Base-by-base conservation (phyloP, 2,797 vertebrate species). In the Heteromormyrus szaboi region DNA sequence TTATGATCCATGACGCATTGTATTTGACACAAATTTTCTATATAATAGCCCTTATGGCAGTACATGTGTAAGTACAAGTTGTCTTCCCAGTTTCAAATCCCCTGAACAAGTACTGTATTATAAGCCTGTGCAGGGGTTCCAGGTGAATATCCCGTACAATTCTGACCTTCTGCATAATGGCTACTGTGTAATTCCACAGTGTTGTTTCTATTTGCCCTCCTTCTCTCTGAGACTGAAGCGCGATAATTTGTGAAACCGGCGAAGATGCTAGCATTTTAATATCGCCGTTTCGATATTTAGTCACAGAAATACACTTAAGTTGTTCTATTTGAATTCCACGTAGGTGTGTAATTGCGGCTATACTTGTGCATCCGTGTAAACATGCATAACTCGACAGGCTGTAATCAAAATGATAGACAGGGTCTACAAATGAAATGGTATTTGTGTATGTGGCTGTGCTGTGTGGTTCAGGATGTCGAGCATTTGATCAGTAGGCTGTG, bases 91-190 rank as follows among this genome's bases (percentile, higher is more conserved):
- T 68, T 33, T 29, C 25, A 29, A 33, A 68, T 68, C 25, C 25
- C 25, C 9, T 14, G 25, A 4, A 33, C 9, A 12, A 25, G 59
- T 65, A 65, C 12, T 65, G 59, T 65, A 65, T 29, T 65, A 65
- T 11, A 12, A 4, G 62, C 22, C 62, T 65, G 59, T 0, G 33
- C 14, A 37, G 68, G 68, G 33, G 17, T 14, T 87, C 85, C 89
- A 76, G 76, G 41, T 53, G 81, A 53, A 76, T 86, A 50, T 25
- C 83, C 88, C 87, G 19, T 44, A 65, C 68, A 50, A 56, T 89
- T 85, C 86, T 88, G 51, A 88, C 89, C 76, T 59, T 59, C 54
- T 65, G 89, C 50, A 83, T 65, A 88, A 86, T 87, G 88, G 53
- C 88, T 88, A 83, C 88, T 46, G 83, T 83, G 89, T 62, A 76